These are phyloP conservation scores for Phlogophora meticulosa DNA, from an alignment of 2,888 invertebrate species.

Conservation along the genomic window DNA sequence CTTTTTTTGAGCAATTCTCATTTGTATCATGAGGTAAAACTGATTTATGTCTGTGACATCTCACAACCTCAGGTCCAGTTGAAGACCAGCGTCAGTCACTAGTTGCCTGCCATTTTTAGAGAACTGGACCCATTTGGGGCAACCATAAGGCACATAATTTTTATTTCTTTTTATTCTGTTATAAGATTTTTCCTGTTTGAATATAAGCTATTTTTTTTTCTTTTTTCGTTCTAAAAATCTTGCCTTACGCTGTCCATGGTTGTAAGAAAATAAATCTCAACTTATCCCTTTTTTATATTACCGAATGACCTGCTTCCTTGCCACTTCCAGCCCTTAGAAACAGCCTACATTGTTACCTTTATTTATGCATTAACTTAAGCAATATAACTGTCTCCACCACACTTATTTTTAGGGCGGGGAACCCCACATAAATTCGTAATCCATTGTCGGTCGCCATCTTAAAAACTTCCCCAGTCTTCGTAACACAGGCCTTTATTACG, in stretches of 20 bases:
- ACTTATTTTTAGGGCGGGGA: conserved; percentile 64
- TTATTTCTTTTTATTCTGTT: too few relatives aligned
- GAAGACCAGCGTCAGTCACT: too few relatives aligned
- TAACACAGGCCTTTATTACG: conserved; percentile 69
- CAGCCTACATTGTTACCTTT: conserved; percentile 85
- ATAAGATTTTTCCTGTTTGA: too few relatives aligned
- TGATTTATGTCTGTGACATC: too few relatives aligned
- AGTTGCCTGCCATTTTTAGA: too few relatives aligned
- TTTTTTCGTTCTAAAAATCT: too few relatives aligned
- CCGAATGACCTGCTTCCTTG: conserved; percentile 24
- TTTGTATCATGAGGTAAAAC: not conserved
- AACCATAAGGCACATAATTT: too few relatives aligned
- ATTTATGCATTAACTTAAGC: conserved; percentile 89
- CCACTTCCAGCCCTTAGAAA: conserved; percentile 24
- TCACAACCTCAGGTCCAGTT: too few relatives aligned
- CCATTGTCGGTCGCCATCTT: conserved; percentile 72
- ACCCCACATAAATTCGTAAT: conserved; percentile 75
- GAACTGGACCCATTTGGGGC: too few relatives aligned
- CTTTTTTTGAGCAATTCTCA: not conserved
- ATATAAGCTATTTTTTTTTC: too few relatives aligned
- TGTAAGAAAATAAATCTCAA: not conserved
- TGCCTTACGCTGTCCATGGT: too few relatives aligned
- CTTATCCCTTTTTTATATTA: conserved; percentile 1
- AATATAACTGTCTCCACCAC: conserved; percentile 84
- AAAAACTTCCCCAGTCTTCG: conserved; percentile 65